Evolutionary conservation across 2,888 invertebrate genomes (phyloP), one percentile per base, ranked within the genome.

Genomic region (Lobophora halterata): DNA sequence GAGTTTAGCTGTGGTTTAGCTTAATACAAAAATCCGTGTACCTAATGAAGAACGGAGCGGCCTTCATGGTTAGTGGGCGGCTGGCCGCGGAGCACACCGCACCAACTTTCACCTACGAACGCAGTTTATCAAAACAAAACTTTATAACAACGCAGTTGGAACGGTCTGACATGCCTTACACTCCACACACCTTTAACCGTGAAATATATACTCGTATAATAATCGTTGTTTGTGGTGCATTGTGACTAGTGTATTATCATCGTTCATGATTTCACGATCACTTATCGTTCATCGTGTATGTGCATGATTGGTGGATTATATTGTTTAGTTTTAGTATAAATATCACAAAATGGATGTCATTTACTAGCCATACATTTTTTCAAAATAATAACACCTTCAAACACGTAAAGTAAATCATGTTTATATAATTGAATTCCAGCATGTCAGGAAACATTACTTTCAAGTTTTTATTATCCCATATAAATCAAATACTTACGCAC

Each of bases 11-110:
- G n/a, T n/a, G n/a, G n/a, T n/a, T n/a, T n/a, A n/a, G n/a, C 40
- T 40, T 43, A 37, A 32, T 40, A 38, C 52, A 55, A 44, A 51
- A 54, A 56, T 54, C 39, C 42, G 32, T 39, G 57, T 52, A 23
- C n/a, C n/a, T 16, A 51, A 52, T 58, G 58, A 59, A 56, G 59
- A 58, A 53, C 60, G 54, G 58, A 54, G 52, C 69, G 79, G 76
- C 81, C 82, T 82, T 82, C 81, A 80, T 73, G 82, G 69, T 78
- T 68, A 74, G 80, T 80, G 75, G 71, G 71, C 73, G 74, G 68
- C 70, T 68, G 71, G 64, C 73, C 71, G 79, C 64, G 60, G 56
- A 62, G 60, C 60, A 62, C 54, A 53, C 57, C 61, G 60, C 62
- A 33, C 47, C 58, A 66, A 78, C 80, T 81, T 82, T 82, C 81